phyloP scores from a whole-genome alignment of 2,888 invertebrate species.

The Metallyticus violacea region DNA sequence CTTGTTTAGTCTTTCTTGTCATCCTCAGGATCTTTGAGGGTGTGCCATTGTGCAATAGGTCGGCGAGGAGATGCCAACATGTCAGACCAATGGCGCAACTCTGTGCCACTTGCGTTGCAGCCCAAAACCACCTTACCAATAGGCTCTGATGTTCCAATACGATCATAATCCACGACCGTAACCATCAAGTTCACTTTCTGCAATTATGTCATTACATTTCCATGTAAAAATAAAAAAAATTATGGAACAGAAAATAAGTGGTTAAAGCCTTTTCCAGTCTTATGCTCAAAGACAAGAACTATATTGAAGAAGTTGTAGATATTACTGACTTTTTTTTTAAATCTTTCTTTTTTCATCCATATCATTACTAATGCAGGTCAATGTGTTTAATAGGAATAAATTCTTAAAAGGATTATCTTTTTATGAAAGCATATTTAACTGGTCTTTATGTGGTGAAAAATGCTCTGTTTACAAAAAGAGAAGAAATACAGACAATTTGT shows the following conservation, averaged over 20 bases:
- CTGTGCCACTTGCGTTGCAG: conserved; percentile 96
- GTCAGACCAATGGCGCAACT: conserved; percentile 99
- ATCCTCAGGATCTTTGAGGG: conserved; percentile 96
- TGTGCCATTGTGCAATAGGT: conserved; percentile 99
- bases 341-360: too few species aligned
- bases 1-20: conserved; percentile 74
- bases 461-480: too few species aligned
- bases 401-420: too few species aligned
- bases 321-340: not conserved
- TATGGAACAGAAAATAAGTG: not conserved
- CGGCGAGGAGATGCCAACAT: conserved; percentile 99
- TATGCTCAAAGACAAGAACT: not conserved
- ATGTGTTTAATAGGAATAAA: too few species aligned
- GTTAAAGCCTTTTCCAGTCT: not conserved
- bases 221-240: not conserved
- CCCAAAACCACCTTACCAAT: conserved; percentile 97
- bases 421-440: too few species aligned
- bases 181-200: conserved; percentile 99
- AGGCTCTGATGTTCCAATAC: conserved; percentile 99
- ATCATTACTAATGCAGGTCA: too few species aligned
- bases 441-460: too few species aligned
- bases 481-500: too few species aligned
- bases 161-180: conserved; percentile 99
- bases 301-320: not conserved
- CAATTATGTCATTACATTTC: conserved; percentile 5